Evolutionary conservation across 2,113 vertebrate genomes (phyloP).

Genomic region (Muscicapa adusta): DNA sequence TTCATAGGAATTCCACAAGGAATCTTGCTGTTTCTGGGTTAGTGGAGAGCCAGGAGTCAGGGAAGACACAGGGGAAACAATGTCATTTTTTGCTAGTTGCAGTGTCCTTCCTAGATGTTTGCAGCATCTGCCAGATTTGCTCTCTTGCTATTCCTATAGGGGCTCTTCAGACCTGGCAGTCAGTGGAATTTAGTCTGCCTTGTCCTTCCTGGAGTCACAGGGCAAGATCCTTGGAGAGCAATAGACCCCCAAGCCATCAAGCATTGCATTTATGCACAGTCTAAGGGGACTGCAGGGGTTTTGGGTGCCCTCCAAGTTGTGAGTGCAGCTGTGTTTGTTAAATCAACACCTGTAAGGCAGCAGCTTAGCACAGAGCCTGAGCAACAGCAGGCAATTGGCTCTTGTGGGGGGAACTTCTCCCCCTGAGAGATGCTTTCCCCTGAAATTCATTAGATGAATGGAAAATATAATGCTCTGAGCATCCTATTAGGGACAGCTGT

Average conservation of each 20-base stretch:
- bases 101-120: neutral
- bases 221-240: neutral
- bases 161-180: neutral
- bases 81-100: neutral
- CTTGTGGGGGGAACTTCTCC: neutral
- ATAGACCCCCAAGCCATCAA: neutral
- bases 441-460: neutral
- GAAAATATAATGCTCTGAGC: conserved; percentile 9
- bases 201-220: neutral
- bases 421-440: neutral
- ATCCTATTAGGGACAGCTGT: conserved; percentile 17
- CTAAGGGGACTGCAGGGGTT: neutral
- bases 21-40: neutral
- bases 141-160: neutral
- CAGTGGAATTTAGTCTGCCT: neutral
- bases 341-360: conserved; percentile 16
- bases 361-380: neutral
- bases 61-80: neutral
- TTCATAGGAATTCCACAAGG: neutral
- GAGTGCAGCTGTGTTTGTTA: conserved; percentile 50
- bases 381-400: neutral
- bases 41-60: neutral
- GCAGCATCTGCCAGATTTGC: neutral
- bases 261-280: neutral
- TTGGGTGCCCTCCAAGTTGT: conserved; percentile 16